Conservation (phyloP, 2,797 vertebrate genomes). For the Notamacropus eugenii region DNA sequence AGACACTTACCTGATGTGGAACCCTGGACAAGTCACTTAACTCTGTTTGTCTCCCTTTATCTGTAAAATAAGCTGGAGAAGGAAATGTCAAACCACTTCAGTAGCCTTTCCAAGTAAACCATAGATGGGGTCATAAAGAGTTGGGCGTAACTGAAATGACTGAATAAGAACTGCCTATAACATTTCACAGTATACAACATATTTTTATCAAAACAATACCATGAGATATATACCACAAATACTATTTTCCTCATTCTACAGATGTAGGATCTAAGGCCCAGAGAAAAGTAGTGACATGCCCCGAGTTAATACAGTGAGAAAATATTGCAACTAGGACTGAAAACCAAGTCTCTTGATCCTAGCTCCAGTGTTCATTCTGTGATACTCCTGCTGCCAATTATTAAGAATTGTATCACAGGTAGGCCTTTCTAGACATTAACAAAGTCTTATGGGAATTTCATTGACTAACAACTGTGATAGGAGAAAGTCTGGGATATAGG, state of each 20-base stretch:
- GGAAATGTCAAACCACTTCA: neutral
- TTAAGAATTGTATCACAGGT: neutral
- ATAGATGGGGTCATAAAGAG: neutral
- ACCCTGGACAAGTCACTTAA: neutral
- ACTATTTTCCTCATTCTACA: neutral
- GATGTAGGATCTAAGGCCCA: neutral
- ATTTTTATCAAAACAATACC: neutral
- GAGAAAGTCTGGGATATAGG: neutral
- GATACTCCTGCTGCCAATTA: neutral
- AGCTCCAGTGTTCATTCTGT: neutral
- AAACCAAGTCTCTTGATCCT: neutral
- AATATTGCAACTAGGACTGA: neutral
- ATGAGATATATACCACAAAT: neutral
- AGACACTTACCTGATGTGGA: neutral
- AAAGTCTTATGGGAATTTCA: neutral
- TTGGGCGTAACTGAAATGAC: neutral
- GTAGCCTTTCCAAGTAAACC: neutral
- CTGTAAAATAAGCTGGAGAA: neutral
- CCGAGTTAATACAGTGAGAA: neutral
- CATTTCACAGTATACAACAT: neutral
- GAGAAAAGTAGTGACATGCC: neutral
- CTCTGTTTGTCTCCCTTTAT: neutral
- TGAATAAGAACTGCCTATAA: neutral
- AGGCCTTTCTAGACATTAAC: neutral
- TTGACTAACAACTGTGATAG: neutral